Evolutionary conservation across 2,113 vertebrate species (phyloP).

Genomic region (Parus major): DNA sequence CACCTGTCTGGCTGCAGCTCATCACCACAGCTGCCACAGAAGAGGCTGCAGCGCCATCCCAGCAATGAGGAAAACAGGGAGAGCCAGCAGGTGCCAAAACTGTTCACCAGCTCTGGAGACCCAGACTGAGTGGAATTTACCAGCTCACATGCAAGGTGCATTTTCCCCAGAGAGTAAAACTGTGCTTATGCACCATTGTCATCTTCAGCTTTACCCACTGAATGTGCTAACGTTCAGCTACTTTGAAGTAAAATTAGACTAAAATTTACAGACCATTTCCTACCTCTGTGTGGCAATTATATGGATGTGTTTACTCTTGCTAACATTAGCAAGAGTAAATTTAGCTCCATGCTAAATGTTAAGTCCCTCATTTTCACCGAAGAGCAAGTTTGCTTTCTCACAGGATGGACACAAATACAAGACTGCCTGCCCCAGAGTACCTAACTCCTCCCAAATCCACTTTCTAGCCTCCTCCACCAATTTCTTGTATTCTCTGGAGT

Average conservation of each 20-base stretch:
- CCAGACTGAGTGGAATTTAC: background rate
- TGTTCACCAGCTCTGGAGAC: background rate
- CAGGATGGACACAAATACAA: background rate
- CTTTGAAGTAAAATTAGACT: background rate
- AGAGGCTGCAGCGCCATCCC: background rate
- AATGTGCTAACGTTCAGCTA: background rate
- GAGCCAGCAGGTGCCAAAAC: background rate
- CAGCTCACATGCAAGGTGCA: background rate
- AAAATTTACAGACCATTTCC: background rate
- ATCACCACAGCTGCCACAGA: background rate
- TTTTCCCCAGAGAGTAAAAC: background rate
- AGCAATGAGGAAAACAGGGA: background rate
- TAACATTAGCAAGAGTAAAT: no score
- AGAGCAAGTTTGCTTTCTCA: background rate
- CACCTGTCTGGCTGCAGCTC: rapidly evolving
- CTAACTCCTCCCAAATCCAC: background rate
- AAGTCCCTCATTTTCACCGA: background rate
- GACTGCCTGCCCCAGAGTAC: background rate
- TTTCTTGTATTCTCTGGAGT: background rate
- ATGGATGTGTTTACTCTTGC: rapidly evolving
- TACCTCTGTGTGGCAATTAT: background rate
- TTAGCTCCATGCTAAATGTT: background rate
- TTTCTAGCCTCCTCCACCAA: background rate
- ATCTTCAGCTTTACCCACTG: background rate
- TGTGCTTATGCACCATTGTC: background rate